These are phyloP conservation scores for Melanotaenia maccullochi DNA, from an alignment of 2,797 vertebrate genomes.

Conservation along the genomic window DNA sequence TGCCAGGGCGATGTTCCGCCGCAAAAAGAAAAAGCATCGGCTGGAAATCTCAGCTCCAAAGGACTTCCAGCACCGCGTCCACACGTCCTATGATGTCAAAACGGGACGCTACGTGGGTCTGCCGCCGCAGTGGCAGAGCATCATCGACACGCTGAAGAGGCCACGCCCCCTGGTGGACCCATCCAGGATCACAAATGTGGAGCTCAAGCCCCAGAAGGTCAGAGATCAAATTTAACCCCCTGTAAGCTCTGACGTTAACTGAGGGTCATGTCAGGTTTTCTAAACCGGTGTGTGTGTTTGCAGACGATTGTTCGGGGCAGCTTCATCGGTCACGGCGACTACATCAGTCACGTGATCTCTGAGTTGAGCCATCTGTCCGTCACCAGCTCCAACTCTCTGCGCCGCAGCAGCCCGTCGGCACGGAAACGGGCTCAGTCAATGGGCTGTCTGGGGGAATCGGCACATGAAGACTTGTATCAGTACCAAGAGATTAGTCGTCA, in stretches of 20 bases:
- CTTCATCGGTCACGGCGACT: slow-evolving; percentile 87
- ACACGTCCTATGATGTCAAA: slow-evolving; percentile 88
- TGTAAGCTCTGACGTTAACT: not conserved
- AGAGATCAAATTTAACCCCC: not conserved
- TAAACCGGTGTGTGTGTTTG: not conserved
- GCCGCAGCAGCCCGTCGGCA: slow-evolving; percentile 83
- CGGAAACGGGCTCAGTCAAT: slow-evolving; percentile 89
- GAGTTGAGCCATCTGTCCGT: slow-evolving; percentile 90
- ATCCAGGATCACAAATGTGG: slow-evolving; percentile 86
- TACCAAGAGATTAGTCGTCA: slow-evolving; percentile 78
- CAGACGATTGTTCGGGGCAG: slow-evolving; percentile 92
- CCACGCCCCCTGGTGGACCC: slow-evolving; percentile 93
- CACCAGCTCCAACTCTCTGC: slow-evolving; percentile 91
- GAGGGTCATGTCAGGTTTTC: not conserved
- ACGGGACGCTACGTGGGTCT: slow-evolving; percentile 90
- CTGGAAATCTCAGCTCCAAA: slow-evolving; percentile 89
- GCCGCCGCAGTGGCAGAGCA: slow-evolving; percentile 93
- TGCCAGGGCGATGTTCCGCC: slow-evolving; percentile 84
- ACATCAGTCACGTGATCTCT: slow-evolving; percentile 89
- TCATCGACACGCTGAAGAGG: slow-evolving; percentile 89
- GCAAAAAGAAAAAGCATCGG: slow-evolving; percentile 87
- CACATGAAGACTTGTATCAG: slow-evolving; percentile 82
- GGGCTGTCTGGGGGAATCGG: slow-evolving; percentile 87
- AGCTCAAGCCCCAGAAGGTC: slow-evolving; percentile 90
- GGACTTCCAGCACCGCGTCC: slow-evolving; percentile 93